Evolutionary conservation across 2,113 vertebrate species (phyloP).

Genomic region (Hyla sarda): DNA sequence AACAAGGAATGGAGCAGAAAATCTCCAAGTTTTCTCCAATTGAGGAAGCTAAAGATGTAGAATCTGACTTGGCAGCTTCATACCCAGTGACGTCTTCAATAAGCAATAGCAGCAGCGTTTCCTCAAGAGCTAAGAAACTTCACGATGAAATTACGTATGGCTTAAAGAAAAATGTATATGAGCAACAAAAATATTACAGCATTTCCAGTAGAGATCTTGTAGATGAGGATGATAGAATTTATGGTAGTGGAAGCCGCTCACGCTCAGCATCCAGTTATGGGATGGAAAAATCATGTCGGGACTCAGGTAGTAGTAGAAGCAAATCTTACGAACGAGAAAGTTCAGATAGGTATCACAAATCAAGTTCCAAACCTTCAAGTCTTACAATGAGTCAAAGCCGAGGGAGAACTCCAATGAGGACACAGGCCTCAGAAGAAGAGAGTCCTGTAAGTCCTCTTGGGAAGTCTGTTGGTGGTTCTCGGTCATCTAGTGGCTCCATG

Average conservation of each 20-base stretch:
- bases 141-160: constrained; percentile 91
- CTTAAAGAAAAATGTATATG: constrained; percentile 91
- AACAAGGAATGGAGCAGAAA: constrained; percentile 97
- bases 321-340: constrained; percentile 93
- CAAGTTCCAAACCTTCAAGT: constrained; percentile 75
- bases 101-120: constrained; percentile 82
- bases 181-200: constrained; percentile 94
- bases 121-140: constrained; percentile 89
- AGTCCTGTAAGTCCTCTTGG: constrained; percentile 92
- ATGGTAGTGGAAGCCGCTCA: constrained; percentile 81
- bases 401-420: constrained; percentile 86
- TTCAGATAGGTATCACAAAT: constrained; percentile 86
- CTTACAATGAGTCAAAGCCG: constrained; percentile 79
- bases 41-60: constrained; percentile 96
- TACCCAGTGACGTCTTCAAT: constrained; percentile 80
- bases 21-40: constrained; percentile 98
- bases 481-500: constrained; percentile 75
- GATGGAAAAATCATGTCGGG: constrained; percentile 88
- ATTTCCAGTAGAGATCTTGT: constrained; percentile 81
- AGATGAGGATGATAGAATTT: constrained; percentile 90
- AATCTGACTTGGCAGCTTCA: constrained; percentile 92
- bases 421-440: constrained; percentile 94
- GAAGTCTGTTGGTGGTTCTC: constrained; percentile 82
- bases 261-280: constrained; percentile 85
- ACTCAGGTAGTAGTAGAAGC: constrained; percentile 82